phyloP scores from a whole-genome alignment of 2,888 invertebrate genomes.

The Amorpha juglandis region DNA sequence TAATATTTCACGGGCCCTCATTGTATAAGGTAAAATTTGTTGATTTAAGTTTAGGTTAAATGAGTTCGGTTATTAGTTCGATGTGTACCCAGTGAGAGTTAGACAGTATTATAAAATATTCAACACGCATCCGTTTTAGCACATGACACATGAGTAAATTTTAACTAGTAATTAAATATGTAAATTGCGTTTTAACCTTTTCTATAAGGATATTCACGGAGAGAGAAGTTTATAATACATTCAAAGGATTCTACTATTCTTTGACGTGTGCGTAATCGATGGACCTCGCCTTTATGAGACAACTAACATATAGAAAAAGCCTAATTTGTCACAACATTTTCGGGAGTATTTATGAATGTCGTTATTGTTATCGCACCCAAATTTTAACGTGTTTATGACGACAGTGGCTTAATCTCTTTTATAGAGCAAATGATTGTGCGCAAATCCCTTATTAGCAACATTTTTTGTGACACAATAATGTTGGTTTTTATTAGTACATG shows the following conservation, averaged over 20 bases:
- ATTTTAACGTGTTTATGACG: slow-evolving; percentile 62
- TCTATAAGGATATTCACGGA: slow-evolving; percentile 20
- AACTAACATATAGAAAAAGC: slow-evolving; percentile 18
- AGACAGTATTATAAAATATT: slow-evolving; percentile 68
- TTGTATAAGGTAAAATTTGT: slow-evolving; percentile 64
- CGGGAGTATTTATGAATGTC: slow-evolving; percentile 30
- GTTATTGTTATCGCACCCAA: slow-evolving; percentile 43
- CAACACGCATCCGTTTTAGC: slow-evolving; percentile 60
- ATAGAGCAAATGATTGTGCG: slow-evolving; percentile 66
- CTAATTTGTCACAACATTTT: slow-evolving; percentile 11
- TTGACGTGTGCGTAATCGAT: slow-evolving; percentile 4
- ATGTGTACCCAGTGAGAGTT: slow-evolving; percentile 55
- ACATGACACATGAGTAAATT: slow-evolving; percentile 65
- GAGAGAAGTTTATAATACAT: slow-evolving; percentile 13
- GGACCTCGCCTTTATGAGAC: background rate
- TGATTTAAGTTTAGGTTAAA: slow-evolving; percentile 66
- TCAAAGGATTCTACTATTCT: slow-evolving; percentile 9
- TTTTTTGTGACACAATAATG: slow-evolving; percentile 69
- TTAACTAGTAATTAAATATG: slow-evolving; percentile 63
- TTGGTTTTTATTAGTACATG: slow-evolving; percentile 67
- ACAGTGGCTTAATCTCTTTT: slow-evolving; percentile 71
- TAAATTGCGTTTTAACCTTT: slow-evolving; percentile 27
- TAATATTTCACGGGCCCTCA: slow-evolving; percentile 67
- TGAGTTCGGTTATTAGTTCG: slow-evolving; percentile 69
- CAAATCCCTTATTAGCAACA: slow-evolving; percentile 72